Conservation (phyloP, 2,888 invertebrate genomes). For the Mechanitis mazaeus region DNA sequence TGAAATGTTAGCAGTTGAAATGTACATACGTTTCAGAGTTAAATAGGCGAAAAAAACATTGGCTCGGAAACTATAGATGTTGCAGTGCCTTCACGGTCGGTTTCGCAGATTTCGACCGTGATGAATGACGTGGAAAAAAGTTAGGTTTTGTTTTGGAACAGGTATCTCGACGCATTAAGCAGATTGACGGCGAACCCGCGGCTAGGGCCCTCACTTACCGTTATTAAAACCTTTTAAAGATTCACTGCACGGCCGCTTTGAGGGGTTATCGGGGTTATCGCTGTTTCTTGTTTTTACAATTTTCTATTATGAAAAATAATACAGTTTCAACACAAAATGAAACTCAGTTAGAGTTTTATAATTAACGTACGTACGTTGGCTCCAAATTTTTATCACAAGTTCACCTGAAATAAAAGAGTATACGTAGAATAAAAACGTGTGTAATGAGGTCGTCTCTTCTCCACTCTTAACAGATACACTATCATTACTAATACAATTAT, state of each 20-base stretch:
- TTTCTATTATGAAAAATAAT: conserved; percentile 6
- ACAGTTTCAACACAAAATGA: background rate
- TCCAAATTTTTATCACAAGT: no score
- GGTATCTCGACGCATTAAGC: conserved; percentile 50
- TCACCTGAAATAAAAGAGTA: no score
- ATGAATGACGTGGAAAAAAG: conserved; percentile 48
- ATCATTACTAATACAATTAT: no score
- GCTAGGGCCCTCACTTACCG: conserved; percentile 52
- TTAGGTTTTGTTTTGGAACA: conserved; percentile 35
- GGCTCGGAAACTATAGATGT: conserved; percentile 5
- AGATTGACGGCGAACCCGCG: conserved; percentile 53
- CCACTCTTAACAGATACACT: no score
- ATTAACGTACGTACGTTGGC: no score
- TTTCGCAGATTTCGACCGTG: conserved; percentile 36
- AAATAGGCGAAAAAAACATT: conserved; percentile 9
- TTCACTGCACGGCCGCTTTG: conserved; percentile 49
- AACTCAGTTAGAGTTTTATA: no score
- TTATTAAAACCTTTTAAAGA: conserved; percentile 70
- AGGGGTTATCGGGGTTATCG: conserved; percentile 25
- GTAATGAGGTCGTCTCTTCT: no score
- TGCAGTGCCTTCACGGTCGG: conserved; percentile 19
- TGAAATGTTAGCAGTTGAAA: background rate
- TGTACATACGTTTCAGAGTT: conserved; percentile 1
- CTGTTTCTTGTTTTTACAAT: conserved; percentile 15
- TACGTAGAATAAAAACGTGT: no score